Evolutionary conservation across 1,140 invertebrate species (phyloP).

Genomic region (Panagrolaimus sp.): DNA sequence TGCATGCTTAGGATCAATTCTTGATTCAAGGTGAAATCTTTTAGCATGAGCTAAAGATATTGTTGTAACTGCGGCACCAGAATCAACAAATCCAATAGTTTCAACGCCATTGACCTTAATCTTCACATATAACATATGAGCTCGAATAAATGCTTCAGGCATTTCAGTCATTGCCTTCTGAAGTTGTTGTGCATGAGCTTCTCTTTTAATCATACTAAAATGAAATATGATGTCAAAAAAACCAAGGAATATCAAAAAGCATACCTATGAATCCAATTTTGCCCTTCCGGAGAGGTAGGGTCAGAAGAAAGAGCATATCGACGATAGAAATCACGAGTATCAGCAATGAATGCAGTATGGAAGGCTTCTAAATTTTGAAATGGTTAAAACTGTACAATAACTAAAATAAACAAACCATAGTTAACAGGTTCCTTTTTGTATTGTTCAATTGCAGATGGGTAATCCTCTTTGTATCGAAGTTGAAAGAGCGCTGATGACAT

Average conservation of each 20-base stretch:
- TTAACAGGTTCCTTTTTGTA: not conserved
- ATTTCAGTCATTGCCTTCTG: constrained; percentile 22
- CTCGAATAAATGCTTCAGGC: constrained; percentile 21
- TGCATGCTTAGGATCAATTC: constrained; percentile 19
- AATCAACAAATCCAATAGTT: constrained; percentile 24
- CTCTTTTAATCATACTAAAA: not conserved
- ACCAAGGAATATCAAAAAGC: no score
- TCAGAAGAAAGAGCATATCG: not conserved
- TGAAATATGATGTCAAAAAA: no score
- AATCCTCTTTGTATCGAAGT: constrained; percentile 3
- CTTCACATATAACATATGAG: constrained; percentile 18
- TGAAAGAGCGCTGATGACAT: not conserved
- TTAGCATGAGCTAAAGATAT: constrained; percentile 4
- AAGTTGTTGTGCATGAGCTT: not conserved
- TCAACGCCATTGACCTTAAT: constrained; percentile 28
- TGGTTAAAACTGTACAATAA: no score
- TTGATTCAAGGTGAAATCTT: constrained; percentile 15
- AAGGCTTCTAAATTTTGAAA: not conserved
- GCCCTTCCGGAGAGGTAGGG: no score
- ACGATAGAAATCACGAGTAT: not conserved
- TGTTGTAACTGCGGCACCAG: constrained; percentile 24
- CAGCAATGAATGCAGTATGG: not conserved
- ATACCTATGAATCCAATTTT: not conserved
- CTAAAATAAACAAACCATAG: not conserved
- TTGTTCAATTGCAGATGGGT: not conserved